Base-by-base conservation (phyloP, 1,140 invertebrate genomes). In the Drosophila parvula region DNA sequence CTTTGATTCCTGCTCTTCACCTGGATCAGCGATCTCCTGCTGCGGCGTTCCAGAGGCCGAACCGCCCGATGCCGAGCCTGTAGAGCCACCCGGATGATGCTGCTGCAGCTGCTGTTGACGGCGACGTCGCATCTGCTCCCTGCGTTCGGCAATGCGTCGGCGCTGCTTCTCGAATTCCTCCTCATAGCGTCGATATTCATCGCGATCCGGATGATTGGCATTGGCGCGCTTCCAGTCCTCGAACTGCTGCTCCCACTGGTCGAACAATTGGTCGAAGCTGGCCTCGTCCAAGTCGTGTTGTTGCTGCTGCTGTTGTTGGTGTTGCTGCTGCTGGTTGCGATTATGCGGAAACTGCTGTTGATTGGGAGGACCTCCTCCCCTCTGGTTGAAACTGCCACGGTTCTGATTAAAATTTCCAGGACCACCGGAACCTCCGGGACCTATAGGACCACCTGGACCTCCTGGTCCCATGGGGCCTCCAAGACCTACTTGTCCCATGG, bases 181-280 rank as follows among this genome's bases (percentile, higher is more conserved):
- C 93, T 97, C 96, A 92, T 97, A 97, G 70, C 96, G 95, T 67
- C 94, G 94, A 85, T 97, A 97, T 73, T 96, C 96, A 92, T 95
- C 94, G 92, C 96, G 96, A 86, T 97, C 96, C 14, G 96, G 96
- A 94, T 97, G 96, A 92, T 96, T 96, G 22, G 94, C 94, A 93
- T 97, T 97, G 83, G 96, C 95, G 65, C 95, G 94, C 91, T 96
- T 96, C 96, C 96, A 97, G 77, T 95, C 95, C 76, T 96, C 95
- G 88, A 97, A 97, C 81, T 97, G 95, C 71, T 95, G 94, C 92
- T 97, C 96, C 96, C 96, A 97, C 80, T 96, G 95, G 86, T 95
- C 94, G 86, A 97, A 97, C 82, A 97, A 95, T 59, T 95, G 94
- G 85, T 97, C 96, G 92, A 97, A 97, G 47, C 94, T 94, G 90